Evolutionary conservation across 2,888 invertebrate genomes (phyloP).

Genomic region (Perdita meconis): DNA sequence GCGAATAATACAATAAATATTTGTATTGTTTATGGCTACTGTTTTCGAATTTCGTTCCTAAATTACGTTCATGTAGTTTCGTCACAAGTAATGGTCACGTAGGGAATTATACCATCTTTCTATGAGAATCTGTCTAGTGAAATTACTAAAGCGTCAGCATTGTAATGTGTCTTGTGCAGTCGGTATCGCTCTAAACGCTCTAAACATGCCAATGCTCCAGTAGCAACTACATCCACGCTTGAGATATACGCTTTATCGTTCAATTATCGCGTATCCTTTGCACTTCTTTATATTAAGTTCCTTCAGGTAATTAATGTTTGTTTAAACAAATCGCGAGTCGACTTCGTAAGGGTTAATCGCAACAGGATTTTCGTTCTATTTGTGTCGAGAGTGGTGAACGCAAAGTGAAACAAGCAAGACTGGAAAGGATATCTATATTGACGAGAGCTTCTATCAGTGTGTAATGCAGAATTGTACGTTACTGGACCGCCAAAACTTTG

Average conservation of each 20-base stretch:
- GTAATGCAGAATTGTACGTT: constrained; percentile 40
- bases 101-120: constrained; percentile 13
- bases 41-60: too few relatives aligned
- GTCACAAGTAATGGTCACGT: constrained; percentile 33
- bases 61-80: too few relatives aligned
- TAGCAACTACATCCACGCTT: constrained; percentile 51
- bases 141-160: constrained; percentile 45
- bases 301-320: constrained; percentile 56
- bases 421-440: constrained; percentile 40
- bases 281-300: constrained; percentile 55
- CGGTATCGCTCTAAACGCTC: constrained; percentile 43
- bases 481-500: constrained; percentile 30
- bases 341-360: constrained; percentile 9
- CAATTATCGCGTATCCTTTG: constrained; percentile 53
- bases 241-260: constrained; percentile 55
- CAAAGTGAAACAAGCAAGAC: constrained; percentile 45
- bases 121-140: constrained; percentile 21
- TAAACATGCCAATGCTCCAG: constrained; percentile 59
- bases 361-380: constrained; percentile 35
- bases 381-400: constrained; percentile 47
- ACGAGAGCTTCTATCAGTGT: constrained; percentile 47
- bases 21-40: too few relatives aligned
- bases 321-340: constrained; percentile 48
- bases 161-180: constrained; percentile 17
- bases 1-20: too few relatives aligned